These are phyloP conservation scores for Beroe ovata DNA, from an alignment of 37 sponge, comb jelly and placozoan genomes.

Conservation along the genomic window DNA sequence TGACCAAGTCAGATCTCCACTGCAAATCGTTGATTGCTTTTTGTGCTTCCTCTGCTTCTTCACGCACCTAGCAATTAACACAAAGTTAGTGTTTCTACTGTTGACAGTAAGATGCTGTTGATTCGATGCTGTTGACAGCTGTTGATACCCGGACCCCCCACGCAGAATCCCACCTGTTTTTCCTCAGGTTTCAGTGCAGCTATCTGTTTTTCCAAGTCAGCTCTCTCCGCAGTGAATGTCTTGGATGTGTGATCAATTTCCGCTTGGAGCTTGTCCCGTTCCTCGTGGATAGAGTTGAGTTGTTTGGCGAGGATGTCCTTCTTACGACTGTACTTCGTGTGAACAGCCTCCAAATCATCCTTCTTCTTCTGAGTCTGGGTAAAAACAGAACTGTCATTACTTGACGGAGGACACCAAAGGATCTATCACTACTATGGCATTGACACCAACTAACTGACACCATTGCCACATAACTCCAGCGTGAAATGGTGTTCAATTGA, in stretches of 20 bases:
- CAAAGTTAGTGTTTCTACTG: no score
- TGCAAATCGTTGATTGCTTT: slow-evolving; percentile 50
- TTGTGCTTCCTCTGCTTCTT: slow-evolving; percentile 41
- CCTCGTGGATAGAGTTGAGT: not conserved
- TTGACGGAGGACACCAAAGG: no score
- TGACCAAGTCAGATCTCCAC: slow-evolving; percentile 31
- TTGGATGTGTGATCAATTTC: slow-evolving; percentile 26
- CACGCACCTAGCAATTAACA: not conserved
- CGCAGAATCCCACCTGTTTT: slow-evolving; percentile 10
- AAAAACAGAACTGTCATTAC: no score
- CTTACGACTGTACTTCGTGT: slow-evolving; percentile 5
- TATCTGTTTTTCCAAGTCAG: slow-evolving; percentile 23
- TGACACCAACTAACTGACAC: no score
- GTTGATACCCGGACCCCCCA: not conserved
- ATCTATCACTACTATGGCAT: no score
- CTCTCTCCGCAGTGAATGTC: not conserved
- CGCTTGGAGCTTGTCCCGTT: slow-evolving; percentile 30
- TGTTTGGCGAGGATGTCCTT: not conserved
- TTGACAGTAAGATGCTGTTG: no score
- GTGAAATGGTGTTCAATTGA: no score
- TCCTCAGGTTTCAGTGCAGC: slow-evolving; percentile 47
- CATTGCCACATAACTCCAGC: no score
- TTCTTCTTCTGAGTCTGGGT: slow-evolving; percentile 60
- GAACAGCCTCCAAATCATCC: slow-evolving; percentile 40
- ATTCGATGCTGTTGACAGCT: no score